These are phyloP conservation scores for Perca fluviatilis DNA, from an alignment of 2,113 vertebrate genomes.

Conservation along the genomic window DNA sequence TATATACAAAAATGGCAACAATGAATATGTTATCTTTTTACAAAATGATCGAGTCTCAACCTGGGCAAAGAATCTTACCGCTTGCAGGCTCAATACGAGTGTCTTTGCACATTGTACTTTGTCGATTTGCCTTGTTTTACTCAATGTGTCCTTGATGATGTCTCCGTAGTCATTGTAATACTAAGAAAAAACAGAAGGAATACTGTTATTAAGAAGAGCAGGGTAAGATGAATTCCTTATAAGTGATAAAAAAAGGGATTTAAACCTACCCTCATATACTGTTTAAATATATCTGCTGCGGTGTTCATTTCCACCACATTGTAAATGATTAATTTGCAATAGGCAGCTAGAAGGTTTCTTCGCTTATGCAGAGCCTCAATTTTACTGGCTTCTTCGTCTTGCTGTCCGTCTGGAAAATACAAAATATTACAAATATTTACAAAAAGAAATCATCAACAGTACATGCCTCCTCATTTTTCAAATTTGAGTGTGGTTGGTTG, in stretches of 20 bases:
- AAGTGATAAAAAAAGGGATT: background rate
- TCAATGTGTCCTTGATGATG: constrained; percentile 99
- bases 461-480: background rate
- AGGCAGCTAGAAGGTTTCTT: constrained; percentile 96
- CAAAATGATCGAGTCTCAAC: background rate
- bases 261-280: constrained; percentile 95
- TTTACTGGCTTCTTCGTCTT: constrained; percentile 97
- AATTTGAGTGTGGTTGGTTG: background rate
- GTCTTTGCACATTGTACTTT: constrained; percentile 99
- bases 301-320: constrained; percentile 98
- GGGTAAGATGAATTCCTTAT: background rate
- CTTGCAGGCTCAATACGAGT: constrained; percentile 95
- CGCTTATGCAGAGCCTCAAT: constrained; percentile 98
- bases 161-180: constrained; percentile 99
- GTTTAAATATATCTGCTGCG: constrained; percentile 97
- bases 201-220: background rate
- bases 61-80: constrained; percentile 84
- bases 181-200: constrained; percentile 76
- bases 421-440: background rate
- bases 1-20: background rate
- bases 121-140: constrained; percentile 97
- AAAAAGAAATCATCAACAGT: background rate
- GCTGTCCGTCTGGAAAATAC: constrained; percentile 90
- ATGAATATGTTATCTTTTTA: background rate
- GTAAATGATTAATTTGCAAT: constrained; percentile 97